phyloP scores from a whole-genome alignment of 2,113 vertebrate species.

The Sylvietta virens region DNA sequence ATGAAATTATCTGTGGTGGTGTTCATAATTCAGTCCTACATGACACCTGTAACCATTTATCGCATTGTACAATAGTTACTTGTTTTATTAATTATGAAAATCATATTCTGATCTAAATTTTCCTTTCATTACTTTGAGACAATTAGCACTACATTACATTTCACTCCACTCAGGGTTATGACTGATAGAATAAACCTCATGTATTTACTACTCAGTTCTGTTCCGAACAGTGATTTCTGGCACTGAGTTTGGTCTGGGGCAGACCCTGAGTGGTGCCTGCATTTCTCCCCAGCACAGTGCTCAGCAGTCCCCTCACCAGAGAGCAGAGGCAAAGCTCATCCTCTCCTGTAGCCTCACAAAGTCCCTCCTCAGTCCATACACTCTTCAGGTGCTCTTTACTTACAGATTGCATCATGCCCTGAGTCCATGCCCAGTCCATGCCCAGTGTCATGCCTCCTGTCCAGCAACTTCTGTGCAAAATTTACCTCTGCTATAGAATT shows the following conservation, averaged over 20 bases:
- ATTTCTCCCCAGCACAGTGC: not conserved
- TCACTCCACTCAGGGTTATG: not conserved
- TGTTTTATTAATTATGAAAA: not conserved
- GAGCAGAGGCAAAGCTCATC: not conserved
- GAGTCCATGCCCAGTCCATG: no score
- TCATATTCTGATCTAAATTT: not conserved
- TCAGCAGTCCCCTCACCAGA: not conserved
- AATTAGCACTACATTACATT: not conserved
- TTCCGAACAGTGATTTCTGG: not conserved
- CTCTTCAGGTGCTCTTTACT: not conserved
- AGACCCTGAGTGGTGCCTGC: not conserved
- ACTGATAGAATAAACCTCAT: not conserved
- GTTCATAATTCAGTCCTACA: not conserved
- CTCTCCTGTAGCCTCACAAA: not conserved
- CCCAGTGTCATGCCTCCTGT: not conserved
- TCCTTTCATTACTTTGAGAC: not conserved
- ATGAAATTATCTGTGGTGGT: not conserved
- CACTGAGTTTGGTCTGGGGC: not conserved
- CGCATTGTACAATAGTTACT: not conserved
- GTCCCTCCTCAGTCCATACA: not conserved
- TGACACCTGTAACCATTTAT: not conserved
- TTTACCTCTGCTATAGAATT: not conserved
- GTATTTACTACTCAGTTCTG: not conserved
- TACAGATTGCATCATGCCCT: not conserved
- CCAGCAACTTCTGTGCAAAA: not conserved